phyloP scores from a whole-genome alignment of 1,140 invertebrate genomes.

The Venustaconcha ellipsiformis region DNA sequence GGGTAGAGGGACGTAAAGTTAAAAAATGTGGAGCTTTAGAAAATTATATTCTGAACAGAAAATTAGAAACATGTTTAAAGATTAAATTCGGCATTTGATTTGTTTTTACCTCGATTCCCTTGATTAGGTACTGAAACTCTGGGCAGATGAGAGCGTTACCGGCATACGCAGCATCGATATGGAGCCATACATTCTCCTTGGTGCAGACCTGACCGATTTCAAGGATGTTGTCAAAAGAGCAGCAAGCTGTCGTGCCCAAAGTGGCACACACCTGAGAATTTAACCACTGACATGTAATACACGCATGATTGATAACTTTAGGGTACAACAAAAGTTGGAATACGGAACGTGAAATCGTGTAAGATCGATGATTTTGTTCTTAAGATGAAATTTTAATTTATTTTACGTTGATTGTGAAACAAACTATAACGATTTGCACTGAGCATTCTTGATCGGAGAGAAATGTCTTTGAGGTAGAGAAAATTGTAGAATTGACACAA shows the following conservation, averaged over 20 bases:
- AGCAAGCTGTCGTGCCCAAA: slow-evolving; percentile 90
- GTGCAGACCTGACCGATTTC: slow-evolving; percentile 87
- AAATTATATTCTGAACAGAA: too few species aligned
- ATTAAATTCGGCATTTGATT: too few species aligned
- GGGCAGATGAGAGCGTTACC: slow-evolving; percentile 91
- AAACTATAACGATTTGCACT: too few species aligned
- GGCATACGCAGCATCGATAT: slow-evolving; percentile 96
- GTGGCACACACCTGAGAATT: slow-evolving; percentile 82
- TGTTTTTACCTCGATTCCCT: slow-evolving; percentile 80
- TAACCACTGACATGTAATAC: background rate
- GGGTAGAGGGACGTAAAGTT: too few species aligned
- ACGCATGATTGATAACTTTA: background rate
- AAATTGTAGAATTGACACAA: too few species aligned
- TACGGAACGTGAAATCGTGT: background rate
- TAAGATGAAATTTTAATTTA: background rate
- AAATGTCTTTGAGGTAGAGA: too few species aligned
- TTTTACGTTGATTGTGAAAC: too few species aligned
- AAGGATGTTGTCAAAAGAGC: slow-evolving; percentile 89
- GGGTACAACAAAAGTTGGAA: background rate
- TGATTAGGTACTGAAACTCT: slow-evolving; percentile 88
- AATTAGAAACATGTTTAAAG: too few species aligned
- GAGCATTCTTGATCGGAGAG: too few species aligned
- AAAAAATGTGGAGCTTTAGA: too few species aligned
- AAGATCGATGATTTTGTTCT: background rate
- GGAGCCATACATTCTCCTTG: slow-evolving; percentile 85